A percentile compares a stretch with the other conserved stretches of the same genome.
Conservation (phyloP, 1,140 invertebrate genomes). For the Ceratina australensis region DNA sequence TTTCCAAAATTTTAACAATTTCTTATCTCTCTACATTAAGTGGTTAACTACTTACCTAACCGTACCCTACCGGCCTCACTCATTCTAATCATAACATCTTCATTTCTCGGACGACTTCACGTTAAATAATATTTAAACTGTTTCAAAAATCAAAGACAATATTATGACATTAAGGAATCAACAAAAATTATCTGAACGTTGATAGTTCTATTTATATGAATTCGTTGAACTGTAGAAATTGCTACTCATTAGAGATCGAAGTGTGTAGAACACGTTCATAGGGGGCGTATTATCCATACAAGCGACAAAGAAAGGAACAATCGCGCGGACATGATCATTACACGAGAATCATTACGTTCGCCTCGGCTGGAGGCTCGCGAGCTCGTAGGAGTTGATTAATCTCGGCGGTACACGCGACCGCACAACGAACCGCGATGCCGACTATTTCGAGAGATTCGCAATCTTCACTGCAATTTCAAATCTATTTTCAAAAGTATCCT, state of each 20-base stretch:
- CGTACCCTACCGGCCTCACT: no score
- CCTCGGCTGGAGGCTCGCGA: slow-evolving; percentile 27
- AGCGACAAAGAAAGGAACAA: not conserved
- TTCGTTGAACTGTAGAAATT: no score
- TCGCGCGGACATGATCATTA: slow-evolving; percentile 7
- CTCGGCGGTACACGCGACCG: slow-evolving; percentile 26
- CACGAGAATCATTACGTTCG: slow-evolving; percentile 42
- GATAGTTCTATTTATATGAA: no score
- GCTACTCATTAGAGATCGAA: not conserved
- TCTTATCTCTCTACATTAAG: no score
- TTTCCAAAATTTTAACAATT: no score
- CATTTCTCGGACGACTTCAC: no score
- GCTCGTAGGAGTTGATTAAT: slow-evolving; percentile 43
- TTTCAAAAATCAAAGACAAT: no score
- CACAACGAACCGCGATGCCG: slow-evolving; percentile 25
- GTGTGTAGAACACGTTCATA: not conserved
- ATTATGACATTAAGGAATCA: no score
- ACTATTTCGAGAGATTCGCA: slow-evolving; percentile 14
- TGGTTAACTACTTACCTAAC: no score
- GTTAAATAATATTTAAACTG: no score
- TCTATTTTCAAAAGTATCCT: not conserved
- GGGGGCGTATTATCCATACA: not conserved
- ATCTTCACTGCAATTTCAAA: slow-evolving; percentile 27
- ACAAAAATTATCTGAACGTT: no score
- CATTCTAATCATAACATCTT: no score